These are phyloP conservation scores for Marronus borbonicus DNA, from an alignment of 2,888 invertebrate genomes.

Conservation along the genomic window DNA sequence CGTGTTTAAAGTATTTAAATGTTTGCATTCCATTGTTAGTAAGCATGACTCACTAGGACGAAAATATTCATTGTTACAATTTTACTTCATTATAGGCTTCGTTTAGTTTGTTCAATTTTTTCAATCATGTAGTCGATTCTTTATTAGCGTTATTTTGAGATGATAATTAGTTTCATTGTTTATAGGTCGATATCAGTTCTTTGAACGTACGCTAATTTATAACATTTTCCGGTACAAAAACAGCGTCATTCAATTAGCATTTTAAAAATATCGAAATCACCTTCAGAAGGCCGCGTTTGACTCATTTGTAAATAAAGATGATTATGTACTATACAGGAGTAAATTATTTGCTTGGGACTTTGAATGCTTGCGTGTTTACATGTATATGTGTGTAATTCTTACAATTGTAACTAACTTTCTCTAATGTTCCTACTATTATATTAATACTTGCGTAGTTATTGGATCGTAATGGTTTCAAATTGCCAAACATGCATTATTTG, in stretches of 20 bases:
- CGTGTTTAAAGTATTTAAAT: not conserved
- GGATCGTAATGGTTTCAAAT: constrained; percentile 1
- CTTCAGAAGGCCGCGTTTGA: constrained; percentile 6
- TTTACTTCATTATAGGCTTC: not conserved
- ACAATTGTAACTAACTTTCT: not conserved
- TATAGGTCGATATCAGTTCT: no score
- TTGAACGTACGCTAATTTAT: not conserved
- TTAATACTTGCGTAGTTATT: not conserved
- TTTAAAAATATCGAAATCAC: constrained; percentile 3
- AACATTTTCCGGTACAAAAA: not conserved
- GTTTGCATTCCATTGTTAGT: not conserved
- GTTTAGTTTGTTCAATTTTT: not conserved
- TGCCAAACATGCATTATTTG: constrained; percentile 19
- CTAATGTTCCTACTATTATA: not conserved
- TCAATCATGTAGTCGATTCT: not conserved
- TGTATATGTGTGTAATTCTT: not conserved
- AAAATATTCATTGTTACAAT: not conserved
- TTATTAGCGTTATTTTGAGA: no score
- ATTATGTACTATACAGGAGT: not conserved
- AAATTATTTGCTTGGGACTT: not conserved
- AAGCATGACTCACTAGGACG: not conserved
- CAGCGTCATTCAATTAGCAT: constrained; percentile 15
- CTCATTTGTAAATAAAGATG: constrained; percentile 3
- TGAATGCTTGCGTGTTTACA: not conserved
- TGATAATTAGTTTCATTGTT: not conserved